A percentile compares a stretch with the other conserved stretches of the same genome.
phyloP scores from a whole-genome alignment of 1,140 invertebrate species.

The Oedothorax gibbosus region DNA sequence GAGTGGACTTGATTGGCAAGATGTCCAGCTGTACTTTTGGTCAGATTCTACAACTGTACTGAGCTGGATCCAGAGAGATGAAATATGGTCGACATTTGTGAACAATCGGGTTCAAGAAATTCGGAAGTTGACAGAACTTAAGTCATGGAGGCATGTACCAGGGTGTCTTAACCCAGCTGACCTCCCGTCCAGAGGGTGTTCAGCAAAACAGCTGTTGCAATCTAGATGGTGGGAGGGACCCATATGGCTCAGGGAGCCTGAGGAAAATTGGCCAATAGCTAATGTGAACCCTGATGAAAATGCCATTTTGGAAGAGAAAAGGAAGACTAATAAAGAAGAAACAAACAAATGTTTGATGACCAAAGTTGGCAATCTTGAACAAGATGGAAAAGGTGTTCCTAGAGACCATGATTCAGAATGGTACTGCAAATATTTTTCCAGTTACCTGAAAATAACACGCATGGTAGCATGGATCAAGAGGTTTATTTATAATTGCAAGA shows the following conservation, averaged over 20 bases:
- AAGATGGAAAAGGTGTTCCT: no score
- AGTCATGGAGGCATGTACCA: not conserved
- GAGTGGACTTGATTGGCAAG: not conserved
- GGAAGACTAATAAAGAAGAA: no score
- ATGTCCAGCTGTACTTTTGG: not conserved
- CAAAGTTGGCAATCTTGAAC: no score
- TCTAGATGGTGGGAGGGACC: not conserved
- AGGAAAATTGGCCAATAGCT: not conserved
- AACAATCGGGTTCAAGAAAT: not conserved
- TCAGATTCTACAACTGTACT: not conserved
- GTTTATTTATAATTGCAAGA: no score
- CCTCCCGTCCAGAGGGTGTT: not conserved
- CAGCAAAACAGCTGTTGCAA: not conserved
- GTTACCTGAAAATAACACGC: no score
- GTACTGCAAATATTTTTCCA: no score
- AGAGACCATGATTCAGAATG: no score
- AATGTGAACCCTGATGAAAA: no score
- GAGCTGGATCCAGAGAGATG: not conserved
- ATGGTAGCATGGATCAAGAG: no score
- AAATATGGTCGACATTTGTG: not conserved
- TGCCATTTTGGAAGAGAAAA: no score
- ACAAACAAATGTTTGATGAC: no score
- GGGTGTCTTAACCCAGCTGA: not conserved
- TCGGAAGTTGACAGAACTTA: not conserved
- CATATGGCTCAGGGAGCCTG: not conserved